Percentiles rank a stretch among this genome's conserved stretches.
These are phyloP conservation scores for Xenopus laevis DNA, from an alignment of 2,113 vertebrate genomes.

Conservation along the genomic window DNA sequence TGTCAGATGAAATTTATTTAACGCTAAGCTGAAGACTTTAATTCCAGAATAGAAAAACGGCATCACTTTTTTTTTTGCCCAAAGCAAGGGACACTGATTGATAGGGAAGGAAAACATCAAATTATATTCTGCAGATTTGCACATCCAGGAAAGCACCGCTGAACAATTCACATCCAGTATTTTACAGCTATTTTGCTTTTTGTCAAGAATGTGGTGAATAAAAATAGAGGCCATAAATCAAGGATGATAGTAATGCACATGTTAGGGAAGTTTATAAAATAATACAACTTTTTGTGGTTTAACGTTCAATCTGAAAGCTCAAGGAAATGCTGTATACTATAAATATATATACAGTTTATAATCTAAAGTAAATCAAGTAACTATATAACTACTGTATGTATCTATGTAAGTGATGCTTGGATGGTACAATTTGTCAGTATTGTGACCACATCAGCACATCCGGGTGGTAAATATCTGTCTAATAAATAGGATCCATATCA, in stretches of 20 bases:
- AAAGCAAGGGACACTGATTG: constrained; percentile 15
- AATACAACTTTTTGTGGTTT: neutral
- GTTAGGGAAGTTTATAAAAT: constrained; percentile 4
- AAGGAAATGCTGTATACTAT: too few relatives aligned
- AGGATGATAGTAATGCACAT: neutral
- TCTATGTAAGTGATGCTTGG: too few relatives aligned
- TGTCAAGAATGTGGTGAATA: neutral
- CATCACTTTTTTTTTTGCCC: constrained; percentile 34
- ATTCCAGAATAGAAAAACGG: constrained; percentile 28
- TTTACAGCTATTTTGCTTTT: neutral
- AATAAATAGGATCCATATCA: too few relatives aligned
- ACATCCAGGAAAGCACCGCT: constrained; percentile 21
- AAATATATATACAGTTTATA: too few relatives aligned
- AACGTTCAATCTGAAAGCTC: too few relatives aligned
- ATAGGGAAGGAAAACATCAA: constrained; percentile 33
- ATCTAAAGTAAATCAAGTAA: too few relatives aligned
- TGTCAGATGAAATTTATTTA: constrained; percentile 43
- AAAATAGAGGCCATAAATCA: neutral
- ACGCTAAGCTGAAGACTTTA: constrained; percentile 31
- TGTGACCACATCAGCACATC: too few relatives aligned
- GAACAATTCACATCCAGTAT: neutral
- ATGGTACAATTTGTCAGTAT: too few relatives aligned
- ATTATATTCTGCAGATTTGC: constrained; percentile 15
- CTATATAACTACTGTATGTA: too few relatives aligned
- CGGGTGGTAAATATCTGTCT: too few relatives aligned